Base-by-base conservation (phyloP, 1,140 invertebrate species). In the fruit fly (Drosophila melanogaster) region DNA sequence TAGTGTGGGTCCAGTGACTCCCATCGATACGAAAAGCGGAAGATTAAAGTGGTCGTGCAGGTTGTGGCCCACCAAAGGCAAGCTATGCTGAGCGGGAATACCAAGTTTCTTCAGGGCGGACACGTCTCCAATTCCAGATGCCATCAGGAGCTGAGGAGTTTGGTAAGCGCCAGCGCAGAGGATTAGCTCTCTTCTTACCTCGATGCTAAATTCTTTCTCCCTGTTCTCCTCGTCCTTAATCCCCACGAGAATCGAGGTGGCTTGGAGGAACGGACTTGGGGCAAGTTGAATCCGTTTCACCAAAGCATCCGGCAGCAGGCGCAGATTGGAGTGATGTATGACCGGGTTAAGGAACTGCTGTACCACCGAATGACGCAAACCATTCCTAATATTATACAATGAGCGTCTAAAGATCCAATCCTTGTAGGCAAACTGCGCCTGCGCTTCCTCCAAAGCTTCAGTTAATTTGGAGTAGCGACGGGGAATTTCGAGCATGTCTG, bases 31-130 rank as follows among this genome's bases (percentile, higher is more conserved):
- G 62, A 95, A 96, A 0, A 96, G 70, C 0, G 96, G 95, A 61
- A 95, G 87, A 81, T 95, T 95, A 69, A 96, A 92, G 77, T 97
- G 96, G 80, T 97, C 96, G 70, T 96, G 95, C 0, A 96, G 86
- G 74, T 96, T 95, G 37, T 92, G 89, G 0, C 95, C 95, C 1
- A 96, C 94, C n/a, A 81, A 62, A 5, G 93, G 92, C 38, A 94
- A 91, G 46, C 94, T 87, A n/a, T 90, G 81, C 47, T 94, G 87
- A 1, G 93, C 40, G 0, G 93, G 81, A 77, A 95, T 94, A 90
- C 93, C 57, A n/a, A 92, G 91, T 79, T 92, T 93, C 15, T 93
- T 66, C 12, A 96, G 81, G 33, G 93, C 75, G 15, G 92, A 69
- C 3, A 56, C 81, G 10, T 94, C 93, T 2, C 95, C 95, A 44